These are phyloP conservation scores for Acropora yongei DNA, from an alignment of 64 coral and sea anemone species.

Conservation along the genomic window DNA sequence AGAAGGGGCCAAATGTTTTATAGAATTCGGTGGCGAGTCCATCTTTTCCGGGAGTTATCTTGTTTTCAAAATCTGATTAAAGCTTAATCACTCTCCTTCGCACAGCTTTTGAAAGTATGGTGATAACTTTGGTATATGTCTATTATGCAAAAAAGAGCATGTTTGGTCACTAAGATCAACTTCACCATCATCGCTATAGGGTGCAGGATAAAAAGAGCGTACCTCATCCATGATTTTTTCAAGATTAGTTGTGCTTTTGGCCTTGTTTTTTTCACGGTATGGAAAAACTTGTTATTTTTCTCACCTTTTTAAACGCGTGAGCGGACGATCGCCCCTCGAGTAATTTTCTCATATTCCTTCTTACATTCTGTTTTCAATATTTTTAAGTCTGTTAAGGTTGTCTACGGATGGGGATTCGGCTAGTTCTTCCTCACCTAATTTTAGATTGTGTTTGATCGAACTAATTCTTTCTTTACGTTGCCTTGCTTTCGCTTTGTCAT, in stretches of 20 bases:
- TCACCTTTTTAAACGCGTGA: neutral
- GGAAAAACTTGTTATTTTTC: neutral
- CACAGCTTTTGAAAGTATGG: neutral
- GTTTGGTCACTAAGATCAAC: neutral
- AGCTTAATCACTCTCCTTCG: neutral
- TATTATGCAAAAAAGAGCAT: neutral
- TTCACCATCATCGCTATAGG: neutral
- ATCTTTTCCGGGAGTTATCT: constrained; percentile 14
- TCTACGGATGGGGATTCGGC: constrained; percentile 28
- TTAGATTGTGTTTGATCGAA: constrained; percentile 28
- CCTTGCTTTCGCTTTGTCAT: constrained; percentile 22
- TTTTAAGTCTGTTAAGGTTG: constrained; percentile 10
- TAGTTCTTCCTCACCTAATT: constrained; percentile 19
- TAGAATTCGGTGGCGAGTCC: constrained; percentile 33
- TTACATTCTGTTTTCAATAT: constrained; percentile 12
- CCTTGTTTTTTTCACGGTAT: neutral
- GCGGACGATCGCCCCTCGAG: constrained; percentile 14
- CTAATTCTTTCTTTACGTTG: constrained; percentile 25
- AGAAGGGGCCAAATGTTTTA: constrained; percentile 18
- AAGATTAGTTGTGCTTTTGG: neutral
- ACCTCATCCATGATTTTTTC: neutral
- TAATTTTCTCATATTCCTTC: constrained; percentile 30
- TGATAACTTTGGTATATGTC: neutral
- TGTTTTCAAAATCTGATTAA: neutral
- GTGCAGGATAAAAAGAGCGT: neutral